These are phyloP conservation scores for Chiloscyllium punctatum DNA, from an alignment of 2,797 vertebrate genomes.

Conservation along the genomic window DNA sequence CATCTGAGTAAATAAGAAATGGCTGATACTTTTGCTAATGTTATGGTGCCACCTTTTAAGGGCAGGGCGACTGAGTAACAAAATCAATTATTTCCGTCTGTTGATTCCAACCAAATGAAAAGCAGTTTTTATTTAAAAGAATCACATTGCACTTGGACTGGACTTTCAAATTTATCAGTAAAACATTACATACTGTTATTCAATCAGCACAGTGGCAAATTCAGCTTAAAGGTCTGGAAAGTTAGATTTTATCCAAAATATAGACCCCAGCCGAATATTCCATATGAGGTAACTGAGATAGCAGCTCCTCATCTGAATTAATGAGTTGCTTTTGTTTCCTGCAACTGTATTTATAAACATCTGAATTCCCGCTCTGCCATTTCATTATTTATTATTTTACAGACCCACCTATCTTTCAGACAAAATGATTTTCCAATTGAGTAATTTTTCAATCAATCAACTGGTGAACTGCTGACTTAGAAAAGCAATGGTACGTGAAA, in stretches of 20 bases:
- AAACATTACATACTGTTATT: not conserved
- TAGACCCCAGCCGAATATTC: not conserved
- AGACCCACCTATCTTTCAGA: not conserved
- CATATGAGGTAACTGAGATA: not conserved
- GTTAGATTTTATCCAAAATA: not conserved
- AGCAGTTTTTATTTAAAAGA: not conserved
- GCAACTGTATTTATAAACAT: not conserved
- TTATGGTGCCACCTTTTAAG: not conserved
- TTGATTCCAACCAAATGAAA: no score
- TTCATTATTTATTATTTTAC: constrained; percentile 34
- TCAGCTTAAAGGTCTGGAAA: not conserved
- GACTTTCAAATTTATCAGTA: not conserved
- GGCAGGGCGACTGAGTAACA: not conserved
- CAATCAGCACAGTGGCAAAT: not conserved
- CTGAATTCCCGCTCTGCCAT: not conserved
- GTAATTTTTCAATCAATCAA: constrained; percentile 26
- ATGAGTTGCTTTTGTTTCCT: not conserved
- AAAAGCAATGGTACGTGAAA: constrained; percentile 23
- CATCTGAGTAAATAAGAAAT: constrained; percentile 44
- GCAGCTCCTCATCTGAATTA: not conserved
- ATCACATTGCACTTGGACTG: no score
- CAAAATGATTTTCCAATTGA: constrained; percentile 8
- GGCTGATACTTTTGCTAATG: not conserved
- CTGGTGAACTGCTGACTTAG: not conserved
- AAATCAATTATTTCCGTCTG: not conserved